These are phyloP conservation scores for Bimastos eiseni DNA, from an alignment of 2,888 invertebrate species.

Conservation along the genomic window DNA sequence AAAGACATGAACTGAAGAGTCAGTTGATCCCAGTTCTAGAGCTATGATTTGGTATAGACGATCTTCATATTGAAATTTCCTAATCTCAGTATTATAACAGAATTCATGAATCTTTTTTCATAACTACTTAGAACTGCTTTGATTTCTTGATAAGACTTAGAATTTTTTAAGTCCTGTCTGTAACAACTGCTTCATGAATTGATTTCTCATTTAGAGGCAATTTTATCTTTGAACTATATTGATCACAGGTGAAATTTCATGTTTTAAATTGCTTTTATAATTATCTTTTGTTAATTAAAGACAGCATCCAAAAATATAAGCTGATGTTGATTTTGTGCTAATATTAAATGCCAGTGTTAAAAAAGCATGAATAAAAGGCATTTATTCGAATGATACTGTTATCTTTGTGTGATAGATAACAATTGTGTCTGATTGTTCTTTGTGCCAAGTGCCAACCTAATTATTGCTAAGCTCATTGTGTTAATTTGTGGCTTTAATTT, in stretches of 20 bases:
- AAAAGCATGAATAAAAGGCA: background rate
- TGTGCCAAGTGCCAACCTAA: background rate
- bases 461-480: background rate
- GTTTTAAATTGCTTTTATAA: background rate
- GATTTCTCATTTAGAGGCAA: background rate
- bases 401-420: background rate
- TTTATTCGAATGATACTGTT: background rate
- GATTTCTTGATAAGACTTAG: background rate
- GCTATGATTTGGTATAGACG: background rate
- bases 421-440: background rate
- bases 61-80: background rate
- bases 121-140: background rate
- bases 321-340: too few relatives aligned
- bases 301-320: too few relatives aligned
- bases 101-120: background rate
- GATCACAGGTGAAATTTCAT: background rate
- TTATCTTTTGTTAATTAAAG: too few relatives aligned
- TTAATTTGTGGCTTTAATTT: background rate
- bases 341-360: background rate
- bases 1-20: background rate
- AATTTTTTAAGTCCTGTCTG: background rate
- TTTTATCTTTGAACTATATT: background rate
- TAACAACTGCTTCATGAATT: background rate
- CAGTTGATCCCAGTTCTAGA: background rate
- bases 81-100: background rate